Base-by-base conservation (phyloP, 2,797 vertebrate genomes). In the Coracias cyanogaster region DNA sequence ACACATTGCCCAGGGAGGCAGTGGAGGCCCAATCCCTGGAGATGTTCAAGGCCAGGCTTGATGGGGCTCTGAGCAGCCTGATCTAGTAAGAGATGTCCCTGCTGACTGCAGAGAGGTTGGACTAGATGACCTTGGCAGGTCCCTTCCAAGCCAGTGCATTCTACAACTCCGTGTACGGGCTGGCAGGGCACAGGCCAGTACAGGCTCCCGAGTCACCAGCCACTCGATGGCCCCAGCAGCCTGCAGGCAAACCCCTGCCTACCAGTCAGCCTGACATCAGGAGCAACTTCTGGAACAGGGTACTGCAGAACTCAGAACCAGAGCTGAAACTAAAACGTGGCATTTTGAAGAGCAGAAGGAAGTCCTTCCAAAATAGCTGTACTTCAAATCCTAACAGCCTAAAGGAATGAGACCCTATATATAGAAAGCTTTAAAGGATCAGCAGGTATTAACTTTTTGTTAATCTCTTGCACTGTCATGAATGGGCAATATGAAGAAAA, bases 361-460 rank as follows among this genome's bases (percentile, higher is more conserved):
- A 86, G 13, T 17, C 73, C 33, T 93, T 95, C 86, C 55, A 49
- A 78, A 94, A 62, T 8, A 76, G 55, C 51, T 52, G 58, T 16
- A 52, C 60, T 49, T 70, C 87, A 93, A 94, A 91, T 66, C 62
- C 86, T 54, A 55, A 18, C 76, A 81, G 80, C 41, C 70, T 35
- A 26, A 60, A 76, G 88, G 89, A 84, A 79, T 5, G 51, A 17
- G 70, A 12, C 29, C 28, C 92, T 97, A 96, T 89, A 84, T 79
- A 94, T 91, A 97, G 96, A 85, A 89, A 83, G 94, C 91, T 91
- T 93, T 89, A 93, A 33, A 57, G 92, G 95, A 82, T 97, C 93
- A 97, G 92, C 41, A 82, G 86, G 95, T 65, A 95, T 95, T 93
- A 95, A 86, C 89, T 95, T 81, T 83, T 82, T 51, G 86, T 74